Base-by-base conservation (phyloP, 1,140 invertebrate genomes). In the Nautilus pompilius region DNA sequence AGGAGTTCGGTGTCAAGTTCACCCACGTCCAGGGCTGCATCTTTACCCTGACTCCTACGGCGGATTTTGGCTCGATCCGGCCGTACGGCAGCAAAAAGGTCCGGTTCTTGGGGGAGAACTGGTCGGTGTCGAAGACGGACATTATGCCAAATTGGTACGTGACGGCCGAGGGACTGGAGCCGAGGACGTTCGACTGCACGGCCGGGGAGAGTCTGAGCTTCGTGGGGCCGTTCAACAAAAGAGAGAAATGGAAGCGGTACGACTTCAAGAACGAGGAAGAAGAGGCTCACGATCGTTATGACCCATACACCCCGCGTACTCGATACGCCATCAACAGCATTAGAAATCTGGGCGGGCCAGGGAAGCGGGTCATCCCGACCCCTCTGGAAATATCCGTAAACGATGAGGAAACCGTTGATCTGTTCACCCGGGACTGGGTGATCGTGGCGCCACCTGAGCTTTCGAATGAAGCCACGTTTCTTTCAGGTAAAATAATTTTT, bases 71-170 rank as follows among this genome's bases (percentile, higher is more conserved):
- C 20, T 26, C 24, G 5, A 53, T 53, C 17, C 6, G 15, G 17
- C n/a, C 0, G 8, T 15, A 24, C 13, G 49, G 2, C 5, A 6
- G 15, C 5, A 26, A 51, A 28, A 51, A 41, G 20, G 26, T 51
- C 29, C 28, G 15, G 15, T 53, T 53, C 5, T 58, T 63, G 5
- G 60, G 67, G 10, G 58, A 70, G 36, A 66, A 70, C 45, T 79
- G 72, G 72, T 69, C 67, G 15, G 73, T 73, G 1, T 74, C 76
- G 0, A 66, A 58, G 3, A 75, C 73, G n/a, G 78, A 80, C 29
- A 63, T 65, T 20, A 72, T 76, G 62, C 75, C 75, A 1, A 78
- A 78, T 30, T 76, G 72, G 73, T 53, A 72, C 36, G 62, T 78
- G 8, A 53, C 60, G 1, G 66, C 69, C 0, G 63, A 70, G 3